Evolutionary conservation across 2,797 vertebrate genomes (phyloP).

Genomic region (Limnodromus scolopaceus): DNA sequence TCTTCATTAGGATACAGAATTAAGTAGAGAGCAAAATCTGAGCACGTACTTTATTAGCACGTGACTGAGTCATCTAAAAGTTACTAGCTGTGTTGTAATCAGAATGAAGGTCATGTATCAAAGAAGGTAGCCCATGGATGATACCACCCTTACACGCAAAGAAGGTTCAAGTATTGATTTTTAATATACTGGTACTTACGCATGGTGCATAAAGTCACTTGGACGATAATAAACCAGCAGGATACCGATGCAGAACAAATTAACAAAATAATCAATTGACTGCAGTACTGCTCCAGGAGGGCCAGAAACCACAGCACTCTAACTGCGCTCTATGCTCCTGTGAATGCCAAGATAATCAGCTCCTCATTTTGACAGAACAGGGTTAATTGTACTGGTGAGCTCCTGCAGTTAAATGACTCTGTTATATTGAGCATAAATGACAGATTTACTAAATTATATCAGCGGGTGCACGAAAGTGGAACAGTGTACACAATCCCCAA

Average conservation of each 20-base stretch:
- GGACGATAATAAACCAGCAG: slow-evolving; percentile 63
- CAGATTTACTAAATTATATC: slow-evolving; percentile 25
- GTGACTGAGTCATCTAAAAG: neutral
- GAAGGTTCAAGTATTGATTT: slow-evolving; percentile 67
- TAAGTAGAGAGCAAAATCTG: neutral
- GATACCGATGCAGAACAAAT: slow-evolving; percentile 69
- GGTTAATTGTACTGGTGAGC: slow-evolving; percentile 51
- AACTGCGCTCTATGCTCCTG: slow-evolving; percentile 20
- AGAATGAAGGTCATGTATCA: slow-evolving; percentile 14
- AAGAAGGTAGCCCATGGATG: neutral
- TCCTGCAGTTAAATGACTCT: slow-evolving; percentile 35
- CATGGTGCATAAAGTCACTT: slow-evolving; percentile 26
- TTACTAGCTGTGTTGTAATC: neutral
- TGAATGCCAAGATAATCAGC: slow-evolving; percentile 50
- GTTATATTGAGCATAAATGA: slow-evolving; percentile 3
- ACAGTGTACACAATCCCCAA: neutral
- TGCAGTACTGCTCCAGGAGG: slow-evolving; percentile 18
- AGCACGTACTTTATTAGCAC: neutral
- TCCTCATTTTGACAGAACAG: slow-evolving; percentile 31
- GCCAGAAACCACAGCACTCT: neutral
- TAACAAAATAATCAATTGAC: slow-evolving; percentile 67
- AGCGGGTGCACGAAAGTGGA: neutral
- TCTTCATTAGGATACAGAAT: neutral
- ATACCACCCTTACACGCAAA: slow-evolving; percentile 25
- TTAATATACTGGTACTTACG: slow-evolving; percentile 60